A percentile compares a stretch with the other conserved stretches of the same genome.
These are phyloP conservation scores for Argyra leucocephala DNA, from an alignment of 2,888 invertebrate genomes.

Conservation along the genomic window DNA sequence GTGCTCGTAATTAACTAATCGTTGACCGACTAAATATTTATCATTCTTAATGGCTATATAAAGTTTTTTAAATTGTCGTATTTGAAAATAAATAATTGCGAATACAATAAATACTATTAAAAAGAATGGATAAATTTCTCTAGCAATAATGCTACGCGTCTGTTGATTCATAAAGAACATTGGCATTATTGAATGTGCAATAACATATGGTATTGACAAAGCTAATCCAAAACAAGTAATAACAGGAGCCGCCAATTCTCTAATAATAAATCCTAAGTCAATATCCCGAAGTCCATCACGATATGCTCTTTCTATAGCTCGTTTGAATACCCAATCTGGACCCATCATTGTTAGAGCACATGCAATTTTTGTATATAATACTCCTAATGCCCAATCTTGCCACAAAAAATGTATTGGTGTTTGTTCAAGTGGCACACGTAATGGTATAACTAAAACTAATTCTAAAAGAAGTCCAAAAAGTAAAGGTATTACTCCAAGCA, in stretches of 20 bases:
- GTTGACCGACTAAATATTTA: conserved; percentile 93
- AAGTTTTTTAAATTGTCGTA: conserved; percentile 84
- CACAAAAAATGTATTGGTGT: conserved; percentile 80
- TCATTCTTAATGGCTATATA: conserved; percentile 99
- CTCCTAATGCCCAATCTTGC: conserved; percentile 98
- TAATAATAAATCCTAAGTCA: conserved; percentile 76
- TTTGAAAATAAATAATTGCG: conserved; percentile 70
- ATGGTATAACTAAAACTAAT: conserved; percentile 80
- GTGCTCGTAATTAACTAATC: conserved; percentile 94
- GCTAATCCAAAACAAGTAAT: conserved; percentile 81
- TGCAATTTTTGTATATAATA: conserved; percentile 93
- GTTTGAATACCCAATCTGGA: conserved; percentile 87
- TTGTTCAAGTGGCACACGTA: conserved; percentile 84
- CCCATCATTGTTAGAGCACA: conserved; percentile 97
- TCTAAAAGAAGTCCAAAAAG: conserved; percentile 87
- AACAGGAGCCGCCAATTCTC: conserved; percentile 80
- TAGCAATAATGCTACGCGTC: conserved; percentile 64
- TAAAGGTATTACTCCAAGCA: conserved; percentile 83
- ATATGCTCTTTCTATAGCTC: conserved; percentile 87
- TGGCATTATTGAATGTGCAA: conserved; percentile 69
- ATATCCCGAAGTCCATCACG: conserved; percentile 88
- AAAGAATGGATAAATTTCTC: conserved; percentile 83
- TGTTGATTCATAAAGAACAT: conserved; percentile 55
- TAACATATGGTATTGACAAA: conserved; percentile 85
- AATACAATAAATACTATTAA: conserved; percentile 60